phyloP scores from a whole-genome alignment of 2,797 vertebrate species.

The Hydrocynus forskahlii region DNA sequence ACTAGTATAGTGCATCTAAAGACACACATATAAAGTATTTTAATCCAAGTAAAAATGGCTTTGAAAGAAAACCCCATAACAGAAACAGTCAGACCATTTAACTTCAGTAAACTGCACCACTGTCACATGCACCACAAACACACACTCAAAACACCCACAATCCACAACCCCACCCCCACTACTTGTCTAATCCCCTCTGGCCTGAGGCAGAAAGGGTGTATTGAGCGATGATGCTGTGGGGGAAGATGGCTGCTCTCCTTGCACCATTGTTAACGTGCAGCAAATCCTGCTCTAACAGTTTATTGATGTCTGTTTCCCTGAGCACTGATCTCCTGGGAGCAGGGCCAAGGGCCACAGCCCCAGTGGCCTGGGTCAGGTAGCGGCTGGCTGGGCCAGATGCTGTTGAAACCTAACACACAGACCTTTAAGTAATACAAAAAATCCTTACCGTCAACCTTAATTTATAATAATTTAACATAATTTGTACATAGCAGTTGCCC shows the following conservation, averaged over 20 bases:
- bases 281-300: slow-evolving; percentile 62
- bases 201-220: slow-evolving; percentile 52
- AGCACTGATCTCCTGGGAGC: slow-evolving; percentile 53
- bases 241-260: slow-evolving; percentile 35
- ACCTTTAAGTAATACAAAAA: slow-evolving; percentile 7
- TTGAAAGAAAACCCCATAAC: neutral
- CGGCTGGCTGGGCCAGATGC: slow-evolving; percentile 49
- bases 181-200: slow-evolving; percentile 41
- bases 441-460: neutral
- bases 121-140: neutral
- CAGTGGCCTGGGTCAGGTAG: slow-evolving; percentile 38
- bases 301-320: slow-evolving; percentile 60
- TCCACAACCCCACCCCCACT: neutral
- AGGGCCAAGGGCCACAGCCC: slow-evolving; percentile 50
- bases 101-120: neutral
- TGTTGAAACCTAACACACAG: slow-evolving; percentile 39
- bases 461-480: neutral
- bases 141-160: slow-evolving; percentile 5
- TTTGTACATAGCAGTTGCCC: too few relatives aligned
- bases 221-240: slow-evolving; percentile 45
- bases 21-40: neutral
- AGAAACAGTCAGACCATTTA: neutral
- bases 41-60: neutral
- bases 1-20: too few relatives aligned
- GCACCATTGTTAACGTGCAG: slow-evolving; percentile 50